Evolutionary conservation across 2,797 vertebrate genomes (phyloP), one percentile per base, ranked within the genome.

Genomic region (Sciurus carolinensis): DNA sequence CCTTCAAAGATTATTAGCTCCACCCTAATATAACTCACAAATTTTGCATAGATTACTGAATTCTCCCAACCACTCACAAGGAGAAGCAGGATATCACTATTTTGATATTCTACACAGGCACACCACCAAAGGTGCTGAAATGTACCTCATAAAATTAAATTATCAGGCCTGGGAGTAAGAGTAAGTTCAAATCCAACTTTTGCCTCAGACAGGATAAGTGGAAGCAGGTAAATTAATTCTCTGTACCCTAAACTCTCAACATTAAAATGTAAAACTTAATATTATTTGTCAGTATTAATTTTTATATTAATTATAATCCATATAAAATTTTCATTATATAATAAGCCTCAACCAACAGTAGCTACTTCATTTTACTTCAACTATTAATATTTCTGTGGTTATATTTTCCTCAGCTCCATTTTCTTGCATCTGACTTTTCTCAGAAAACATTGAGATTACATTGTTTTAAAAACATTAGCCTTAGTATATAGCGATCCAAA

Each of bases 191-290:
- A n/a, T 66, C 14, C 52, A 95, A 80, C 11, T 44, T 94, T 72
- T 81, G 14, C 9, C 71, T 89, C 26, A 93, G 59, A 66, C 20
- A 72, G 24, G 81, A 39, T 93, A 73, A 42, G 5, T 66, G 17
- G 93, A 89, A 59, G 17, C 26, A 86, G 36, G 28, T 33, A 89
- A 79, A 76, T 95, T 81, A 90, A 66, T 92, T 95, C 22, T 92
- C 20, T 57, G 15, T 79, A 69, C 8, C 20, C 79, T n/a, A 52
- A 36, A 33, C 11, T 73, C 20, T 95, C 4, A 77, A 76, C 2
- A 33, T 10, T 71, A 92, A 92, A 85, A 79, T 66, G 1, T 77
- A 88, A 13, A 86, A 13, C 12, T 77, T 18, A 73, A 57, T 77
- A 82, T 57, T 26, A 54, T 76, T n/a, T 44, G 4, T 82, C 33